Conservation (phyloP, 2,888 invertebrate species). For the Galerucella pusilla region DNA sequence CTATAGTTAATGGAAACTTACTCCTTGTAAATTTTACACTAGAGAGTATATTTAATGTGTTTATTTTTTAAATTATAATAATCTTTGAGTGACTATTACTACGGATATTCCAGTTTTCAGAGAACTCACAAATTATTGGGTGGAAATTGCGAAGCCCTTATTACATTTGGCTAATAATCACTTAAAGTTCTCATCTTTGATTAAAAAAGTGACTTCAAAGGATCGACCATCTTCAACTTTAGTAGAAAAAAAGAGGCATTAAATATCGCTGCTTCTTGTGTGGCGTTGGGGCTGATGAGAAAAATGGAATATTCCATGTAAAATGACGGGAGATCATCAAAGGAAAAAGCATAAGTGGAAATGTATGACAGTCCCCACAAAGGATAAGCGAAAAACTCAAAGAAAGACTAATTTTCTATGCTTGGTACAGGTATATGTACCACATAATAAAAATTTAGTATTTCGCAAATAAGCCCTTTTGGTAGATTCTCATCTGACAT, state of each 20-base stretch:
- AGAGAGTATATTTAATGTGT: no score
- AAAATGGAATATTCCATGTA: conserved; percentile 11
- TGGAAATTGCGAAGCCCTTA: conserved; percentile 26
- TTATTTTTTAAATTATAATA: no score
- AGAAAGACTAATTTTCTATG: conserved; percentile 19
- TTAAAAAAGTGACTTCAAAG: conserved; percentile 36
- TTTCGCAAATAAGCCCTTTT: conserved; percentile 8
- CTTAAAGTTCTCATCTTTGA: conserved; percentile 35
- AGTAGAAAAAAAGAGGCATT: conserved; percentile 23
- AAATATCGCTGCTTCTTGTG: conserved; percentile 21
- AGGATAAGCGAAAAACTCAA: conserved; percentile 11
- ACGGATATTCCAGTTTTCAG: conserved; percentile 18
- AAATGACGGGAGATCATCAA: conserved; percentile 13
- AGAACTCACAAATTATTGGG: conserved; percentile 26
- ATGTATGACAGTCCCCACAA: conserved; percentile 19
- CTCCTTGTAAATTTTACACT: no score
- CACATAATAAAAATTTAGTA: conserved; percentile 4
- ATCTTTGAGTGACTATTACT: neutral
- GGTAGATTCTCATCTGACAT: neutral
- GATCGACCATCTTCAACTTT: conserved; percentile 21
- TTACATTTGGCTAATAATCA: conserved; percentile 33
- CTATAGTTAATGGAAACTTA: no score
- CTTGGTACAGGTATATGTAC: conserved; percentile 7
- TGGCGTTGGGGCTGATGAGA: conserved; percentile 11
- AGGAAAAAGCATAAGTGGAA: conserved; percentile 19